Conservation (phyloP, 2,113 vertebrate species). For the Toxostoma redivivum region DNA sequence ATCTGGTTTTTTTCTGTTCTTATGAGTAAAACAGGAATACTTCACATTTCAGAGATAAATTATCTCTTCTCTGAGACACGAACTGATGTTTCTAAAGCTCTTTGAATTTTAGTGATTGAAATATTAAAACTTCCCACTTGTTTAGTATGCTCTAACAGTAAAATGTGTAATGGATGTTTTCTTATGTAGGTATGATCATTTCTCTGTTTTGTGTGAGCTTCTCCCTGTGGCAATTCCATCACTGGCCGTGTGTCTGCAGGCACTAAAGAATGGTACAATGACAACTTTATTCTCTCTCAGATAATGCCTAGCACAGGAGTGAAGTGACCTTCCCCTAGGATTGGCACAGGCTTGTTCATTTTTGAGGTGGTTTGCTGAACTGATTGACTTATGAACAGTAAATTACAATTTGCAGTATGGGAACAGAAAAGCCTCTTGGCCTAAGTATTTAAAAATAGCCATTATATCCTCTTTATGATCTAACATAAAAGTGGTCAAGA, state of each 20-base stretch:
- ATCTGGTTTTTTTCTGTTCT: not conserved
- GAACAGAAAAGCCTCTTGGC: not conserved
- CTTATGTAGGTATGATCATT: slow-evolving; percentile 87
- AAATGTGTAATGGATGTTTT: not conserved
- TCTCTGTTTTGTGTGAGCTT: slow-evolving; percentile 93
- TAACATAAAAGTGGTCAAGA: not conserved
- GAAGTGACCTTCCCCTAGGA: not conserved
- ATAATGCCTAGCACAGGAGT: not conserved
- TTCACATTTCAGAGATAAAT: not conserved
- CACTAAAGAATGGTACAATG: slow-evolving; percentile 76
- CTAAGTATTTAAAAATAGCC: not conserved
- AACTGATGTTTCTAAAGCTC: not conserved
- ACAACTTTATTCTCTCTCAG: not conserved
- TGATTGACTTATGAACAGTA: not conserved
- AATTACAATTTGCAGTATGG: not conserved
- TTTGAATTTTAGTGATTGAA: not conserved
- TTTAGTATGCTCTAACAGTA: not conserved
- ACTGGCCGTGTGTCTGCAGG: slow-evolving; percentile 86
- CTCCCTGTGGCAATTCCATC: slow-evolving; percentile 89
- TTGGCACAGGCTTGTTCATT: not conserved
- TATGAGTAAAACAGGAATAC: not conserved
- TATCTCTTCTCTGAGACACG: not conserved
- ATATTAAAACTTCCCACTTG: not conserved
- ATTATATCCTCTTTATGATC: not conserved
- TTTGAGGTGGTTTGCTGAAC: not conserved